Percentiles rank a stretch among this genome's conserved stretches.
phyloP scores from a whole-genome alignment of 2,888 invertebrate species.

The Loripinus fragilis region DNA sequence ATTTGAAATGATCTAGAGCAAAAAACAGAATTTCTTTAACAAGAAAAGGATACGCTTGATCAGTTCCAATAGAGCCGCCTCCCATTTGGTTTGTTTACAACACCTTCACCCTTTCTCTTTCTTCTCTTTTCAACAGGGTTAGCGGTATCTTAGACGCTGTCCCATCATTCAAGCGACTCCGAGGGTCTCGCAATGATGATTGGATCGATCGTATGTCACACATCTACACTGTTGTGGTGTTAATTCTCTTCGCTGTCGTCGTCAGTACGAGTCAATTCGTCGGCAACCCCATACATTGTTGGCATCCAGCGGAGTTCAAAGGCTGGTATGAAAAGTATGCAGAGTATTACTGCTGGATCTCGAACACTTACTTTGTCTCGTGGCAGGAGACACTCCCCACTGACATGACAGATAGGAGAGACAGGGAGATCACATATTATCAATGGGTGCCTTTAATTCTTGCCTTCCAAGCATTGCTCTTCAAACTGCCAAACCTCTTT shows the following conservation, averaged over 20 bases:
- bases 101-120: conserved; percentile 39
- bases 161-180: conserved; percentile 70
- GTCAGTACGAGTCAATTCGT: conserved; percentile 76
- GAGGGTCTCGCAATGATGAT: conserved; percentile 74
- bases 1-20: too few species aligned
- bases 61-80: conserved; percentile 10
- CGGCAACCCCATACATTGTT: conserved; percentile 75
- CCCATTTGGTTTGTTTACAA: conserved; percentile 36
- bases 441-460: conserved; percentile 75
- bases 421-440: conserved; percentile 73
- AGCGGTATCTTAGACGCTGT: conserved; percentile 69
- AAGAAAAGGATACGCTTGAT: neutral
- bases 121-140: conserved; percentile 60
- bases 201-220: conserved; percentile 77
- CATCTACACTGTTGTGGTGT: conserved; percentile 71
- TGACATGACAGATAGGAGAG: conserved; percentile 60
- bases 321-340: conserved; percentile 72
- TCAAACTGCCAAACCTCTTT: conserved; percentile 71
- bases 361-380: conserved; percentile 75
- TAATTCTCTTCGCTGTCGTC: conserved; percentile 75
- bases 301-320: conserved; percentile 74
- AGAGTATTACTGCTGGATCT: conserved; percentile 74
- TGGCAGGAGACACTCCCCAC: conserved; percentile 65
- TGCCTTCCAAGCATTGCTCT: conserved; percentile 71
- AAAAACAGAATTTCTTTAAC: too few species aligned